A percentile compares a stretch with the other conserved stretches of the same genome.
phyloP scores from a whole-genome alignment of 2,888 invertebrate genomes.

The Colletes collaris region DNA sequence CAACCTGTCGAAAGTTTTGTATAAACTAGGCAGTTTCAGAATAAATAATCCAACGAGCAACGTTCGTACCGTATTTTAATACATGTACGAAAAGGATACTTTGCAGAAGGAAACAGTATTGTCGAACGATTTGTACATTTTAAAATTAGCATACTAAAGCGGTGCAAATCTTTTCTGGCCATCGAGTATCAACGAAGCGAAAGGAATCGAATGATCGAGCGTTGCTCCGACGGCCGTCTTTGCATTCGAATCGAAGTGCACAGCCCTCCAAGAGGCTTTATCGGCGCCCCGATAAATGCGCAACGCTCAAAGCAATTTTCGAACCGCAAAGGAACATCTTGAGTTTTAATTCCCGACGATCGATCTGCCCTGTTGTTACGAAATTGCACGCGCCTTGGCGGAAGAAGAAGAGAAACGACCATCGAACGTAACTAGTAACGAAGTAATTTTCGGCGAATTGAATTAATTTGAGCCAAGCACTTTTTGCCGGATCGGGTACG shows the following conservation, averaged over 20 bases:
- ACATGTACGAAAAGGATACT: too few relatives aligned
- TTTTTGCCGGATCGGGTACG: constrained; percentile 23
- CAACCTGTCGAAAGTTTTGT: too few relatives aligned
- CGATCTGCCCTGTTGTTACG: background rate
- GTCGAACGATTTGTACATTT: background rate
- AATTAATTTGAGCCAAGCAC: constrained; percentile 15
- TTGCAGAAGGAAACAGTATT: too few relatives aligned
- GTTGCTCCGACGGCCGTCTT: background rate
- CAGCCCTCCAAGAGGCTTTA: constrained; percentile 17
- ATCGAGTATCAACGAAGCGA: background rate
- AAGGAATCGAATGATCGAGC: too few relatives aligned
- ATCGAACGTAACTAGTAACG: background rate
- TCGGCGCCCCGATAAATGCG: constrained; percentile 12
- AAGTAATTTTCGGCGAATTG: constrained; percentile 9
- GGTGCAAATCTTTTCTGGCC: constrained; percentile 4
- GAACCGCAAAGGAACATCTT: background rate
- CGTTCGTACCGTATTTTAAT: too few relatives aligned
- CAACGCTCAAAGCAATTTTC: constrained; percentile 24
- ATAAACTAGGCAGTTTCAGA: too few relatives aligned
- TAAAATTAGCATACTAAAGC: constrained; percentile 7
- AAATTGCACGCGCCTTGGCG: background rate
- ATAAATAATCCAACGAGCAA: too few relatives aligned
- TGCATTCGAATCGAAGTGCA: constrained; percentile 8
- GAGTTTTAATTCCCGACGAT: background rate
- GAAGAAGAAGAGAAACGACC: background rate